Base-by-base conservation (phyloP, 2,113 vertebrate species). In the Silurus meridionalis region DNA sequence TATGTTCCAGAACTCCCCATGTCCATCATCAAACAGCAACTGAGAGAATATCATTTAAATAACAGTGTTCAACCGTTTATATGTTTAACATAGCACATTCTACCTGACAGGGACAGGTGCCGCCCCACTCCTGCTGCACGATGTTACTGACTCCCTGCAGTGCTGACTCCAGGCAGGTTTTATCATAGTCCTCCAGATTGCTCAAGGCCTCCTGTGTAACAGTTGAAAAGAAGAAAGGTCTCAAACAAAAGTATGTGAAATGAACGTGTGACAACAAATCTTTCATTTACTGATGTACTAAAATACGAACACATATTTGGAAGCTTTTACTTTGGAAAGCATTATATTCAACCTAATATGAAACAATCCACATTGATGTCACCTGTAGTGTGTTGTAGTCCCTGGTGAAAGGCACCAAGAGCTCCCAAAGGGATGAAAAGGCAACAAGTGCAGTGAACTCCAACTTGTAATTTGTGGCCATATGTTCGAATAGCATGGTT, bases 331-430 rank as follows among this genome's bases (percentile, higher is more conserved):
- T 14, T 28, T 6, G 11, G 4, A 52, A 46, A 72, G 19, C 23
- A 64, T 6, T 50, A 64, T 5, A 28, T 10, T 23, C 7, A 50
- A 64, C 7, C 23, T 14, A 15, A 78, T 17, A 82, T 82, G 11
- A 66, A 66, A 82, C 1, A 13, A 21, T n/a, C 2, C 9, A 48
- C 37, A 37, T 37, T 37, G 37, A 37, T 37, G 37, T 37, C 37
- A 98, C 98, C 97, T 99, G 98, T 7, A 99, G 91, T 0, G 97
- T 96, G 91, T 99, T 99, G 93, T 99, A 99, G 89, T 99, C 98
- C 89, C 98, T 96, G 0, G 98, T 99, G 83, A 99, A 99, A 19
- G 98, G 98, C 83, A 99, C 98, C 95, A 98, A 93, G 13, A 98
- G 92, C 88, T 99, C 97, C 97, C 97, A 99, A 23, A 99, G 96